These are phyloP conservation scores for Zaprionus lineosus DNA, from an alignment of 2,888 invertebrate species.

Conservation along the genomic window DNA sequence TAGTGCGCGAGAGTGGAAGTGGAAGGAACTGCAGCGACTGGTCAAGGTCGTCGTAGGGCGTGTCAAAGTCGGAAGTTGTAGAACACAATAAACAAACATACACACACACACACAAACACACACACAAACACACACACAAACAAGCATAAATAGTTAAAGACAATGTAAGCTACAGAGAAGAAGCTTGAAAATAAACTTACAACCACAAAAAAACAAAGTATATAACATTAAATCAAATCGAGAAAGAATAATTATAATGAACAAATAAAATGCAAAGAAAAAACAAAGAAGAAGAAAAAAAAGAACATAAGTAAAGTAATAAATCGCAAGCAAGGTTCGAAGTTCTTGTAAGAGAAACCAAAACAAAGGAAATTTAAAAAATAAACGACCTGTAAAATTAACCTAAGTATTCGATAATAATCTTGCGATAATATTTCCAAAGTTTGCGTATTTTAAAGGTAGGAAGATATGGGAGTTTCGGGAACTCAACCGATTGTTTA, in stretches of 20 bases:
- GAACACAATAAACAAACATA: conserved; percentile 46
- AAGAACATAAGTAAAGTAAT: background rate
- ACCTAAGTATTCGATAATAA: conserved; percentile 26
- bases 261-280: conserved; percentile 3
- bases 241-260: too few relatives aligned
- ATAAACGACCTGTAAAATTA: conserved; percentile 4
- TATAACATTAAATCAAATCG: too few relatives aligned
- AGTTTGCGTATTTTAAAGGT: conserved; percentile 7
- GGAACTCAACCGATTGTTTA: conserved; percentile 25
- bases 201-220: too few relatives aligned
- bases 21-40: conserved; percentile 1
- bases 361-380: background rate
- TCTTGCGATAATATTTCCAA: conserved; percentile 8
- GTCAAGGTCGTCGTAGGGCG: conserved; percentile 4
- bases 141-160: conserved; percentile 59
- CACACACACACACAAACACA: too few relatives aligned
- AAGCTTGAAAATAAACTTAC: conserved; percentile 27
- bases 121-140: too few relatives aligned
- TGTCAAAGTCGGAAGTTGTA: conserved; percentile 52
- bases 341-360: conserved; percentile 35
- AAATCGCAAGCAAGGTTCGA: conserved; percentile 21
- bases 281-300: conserved; percentile 10
- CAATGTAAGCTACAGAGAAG: conserved; percentile 46
- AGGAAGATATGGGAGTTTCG: conserved; percentile 5
- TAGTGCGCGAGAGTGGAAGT: too few relatives aligned